Conservation (phyloP, 2,113 vertebrate genomes). For the Piaya cayana region DNA sequence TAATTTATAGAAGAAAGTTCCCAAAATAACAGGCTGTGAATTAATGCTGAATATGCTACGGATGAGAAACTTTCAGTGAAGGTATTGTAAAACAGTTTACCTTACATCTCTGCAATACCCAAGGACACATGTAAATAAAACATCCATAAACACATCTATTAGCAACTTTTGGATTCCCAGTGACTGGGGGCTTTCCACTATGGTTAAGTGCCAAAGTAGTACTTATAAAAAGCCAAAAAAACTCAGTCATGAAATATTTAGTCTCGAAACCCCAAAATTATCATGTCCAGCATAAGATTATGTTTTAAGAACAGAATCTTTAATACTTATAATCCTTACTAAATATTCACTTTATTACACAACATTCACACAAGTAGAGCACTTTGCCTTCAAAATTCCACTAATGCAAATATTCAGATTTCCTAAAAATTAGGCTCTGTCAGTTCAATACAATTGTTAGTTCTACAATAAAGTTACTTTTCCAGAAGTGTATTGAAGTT, state of each 20-base stretch:
- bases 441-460: background rate
- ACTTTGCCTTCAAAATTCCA: background rate
- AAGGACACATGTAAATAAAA: background rate
- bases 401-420: background rate
- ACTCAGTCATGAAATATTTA: background rate
- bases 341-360: background rate
- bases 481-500: background rate
- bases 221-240: background rate
- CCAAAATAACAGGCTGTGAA: background rate
- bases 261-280: background rate
- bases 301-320: background rate
- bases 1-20: background rate
- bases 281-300: background rate
- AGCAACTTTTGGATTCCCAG: background rate
- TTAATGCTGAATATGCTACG: background rate
- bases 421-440: background rate
- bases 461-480: background rate
- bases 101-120: background rate
- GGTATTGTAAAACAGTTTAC: background rate
- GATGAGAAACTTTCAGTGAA: background rate
- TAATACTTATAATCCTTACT: background rate
- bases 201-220: background rate
- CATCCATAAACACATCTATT: fast-evolving
- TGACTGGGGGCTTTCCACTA: background rate
- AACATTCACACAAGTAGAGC: background rate